Conservation (phyloP, 2,797 vertebrate species). For the Pelochelys cantorii region DNA sequence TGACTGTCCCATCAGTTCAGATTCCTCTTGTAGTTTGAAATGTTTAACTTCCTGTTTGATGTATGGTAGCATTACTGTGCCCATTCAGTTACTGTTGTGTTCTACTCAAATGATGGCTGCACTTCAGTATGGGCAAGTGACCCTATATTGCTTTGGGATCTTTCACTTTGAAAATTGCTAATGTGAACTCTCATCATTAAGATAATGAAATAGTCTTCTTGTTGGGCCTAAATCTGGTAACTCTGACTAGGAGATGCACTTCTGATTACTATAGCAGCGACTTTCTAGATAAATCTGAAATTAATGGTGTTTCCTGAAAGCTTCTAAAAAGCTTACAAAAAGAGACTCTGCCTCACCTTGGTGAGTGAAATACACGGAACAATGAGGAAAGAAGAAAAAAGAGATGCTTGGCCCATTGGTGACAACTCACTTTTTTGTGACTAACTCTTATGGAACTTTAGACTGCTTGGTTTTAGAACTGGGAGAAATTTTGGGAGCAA, state of each 20-base stretch:
- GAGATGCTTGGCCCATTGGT: constrained; percentile 7
- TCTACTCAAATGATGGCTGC: not conserved
- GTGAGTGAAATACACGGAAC: constrained; percentile 7
- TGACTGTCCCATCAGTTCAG: not conserved
- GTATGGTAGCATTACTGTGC: not conserved
- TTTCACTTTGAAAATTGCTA: not conserved
- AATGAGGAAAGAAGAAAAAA: constrained; percentile 18
- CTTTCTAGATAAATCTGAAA: not conserved
- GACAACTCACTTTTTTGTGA: constrained; percentile 28
- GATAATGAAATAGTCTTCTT: not conserved
- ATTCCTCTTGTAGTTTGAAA: not conserved
- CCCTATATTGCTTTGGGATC: not conserved
- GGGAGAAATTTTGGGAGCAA: not conserved
- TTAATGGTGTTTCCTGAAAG: constrained; percentile 21
- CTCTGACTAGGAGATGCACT: not conserved
- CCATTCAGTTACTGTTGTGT: not conserved
- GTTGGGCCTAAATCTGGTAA: constrained; percentile 1
- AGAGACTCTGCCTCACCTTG: not conserved
- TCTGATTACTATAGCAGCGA: not conserved
- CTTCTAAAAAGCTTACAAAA: not conserved
- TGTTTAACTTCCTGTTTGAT: not conserved
- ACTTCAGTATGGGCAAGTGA: not conserved
- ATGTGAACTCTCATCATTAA: not conserved
- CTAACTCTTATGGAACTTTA: constrained; percentile 7
- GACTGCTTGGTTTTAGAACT: not conserved